These are phyloP conservation scores for Meta bourneti DNA, from an alignment of 2,888 invertebrate species.

Conservation along the genomic window DNA sequence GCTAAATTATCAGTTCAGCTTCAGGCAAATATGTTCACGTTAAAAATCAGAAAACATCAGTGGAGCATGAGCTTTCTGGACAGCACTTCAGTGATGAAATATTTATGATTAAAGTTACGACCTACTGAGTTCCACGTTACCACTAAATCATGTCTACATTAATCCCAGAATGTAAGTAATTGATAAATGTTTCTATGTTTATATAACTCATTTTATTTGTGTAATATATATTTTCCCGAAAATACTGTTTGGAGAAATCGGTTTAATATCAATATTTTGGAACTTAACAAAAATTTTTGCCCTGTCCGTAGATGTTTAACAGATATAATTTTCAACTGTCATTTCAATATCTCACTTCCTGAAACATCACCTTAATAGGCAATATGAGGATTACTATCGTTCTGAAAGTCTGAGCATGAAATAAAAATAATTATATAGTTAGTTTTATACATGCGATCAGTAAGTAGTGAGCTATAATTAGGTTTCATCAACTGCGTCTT, in stretches of 20 bases:
- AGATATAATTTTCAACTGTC: too few relatives aligned
- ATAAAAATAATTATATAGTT: too few relatives aligned
- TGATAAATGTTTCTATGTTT: background rate
- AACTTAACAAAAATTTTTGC: too few relatives aligned
- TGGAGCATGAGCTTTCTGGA: background rate
- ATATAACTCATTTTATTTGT: background rate
- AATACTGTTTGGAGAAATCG: background rate
- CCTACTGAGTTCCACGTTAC: background rate
- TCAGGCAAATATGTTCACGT: conserved; percentile 20
- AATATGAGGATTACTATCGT: too few relatives aligned
- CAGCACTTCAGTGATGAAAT: background rate
- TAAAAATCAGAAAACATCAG: conserved; percentile 8
- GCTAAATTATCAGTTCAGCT: conserved; percentile 33
- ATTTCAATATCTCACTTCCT: too few relatives aligned
- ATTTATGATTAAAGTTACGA: background rate
- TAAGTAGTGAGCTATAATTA: too few relatives aligned
- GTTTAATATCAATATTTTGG: too few relatives aligned
- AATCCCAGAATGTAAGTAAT: conserved; percentile 10
- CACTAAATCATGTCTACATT: conserved; percentile 7
- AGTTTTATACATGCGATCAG: too few relatives aligned
- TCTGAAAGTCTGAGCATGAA: too few relatives aligned
- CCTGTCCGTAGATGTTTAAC: too few relatives aligned
- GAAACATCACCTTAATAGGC: too few relatives aligned
- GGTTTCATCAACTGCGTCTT: too few relatives aligned
- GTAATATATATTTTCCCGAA: background rate